These are phyloP conservation scores for Ferrisia virgata DNA, from an alignment of 2,888 invertebrate species.

Conservation along the genomic window DNA sequence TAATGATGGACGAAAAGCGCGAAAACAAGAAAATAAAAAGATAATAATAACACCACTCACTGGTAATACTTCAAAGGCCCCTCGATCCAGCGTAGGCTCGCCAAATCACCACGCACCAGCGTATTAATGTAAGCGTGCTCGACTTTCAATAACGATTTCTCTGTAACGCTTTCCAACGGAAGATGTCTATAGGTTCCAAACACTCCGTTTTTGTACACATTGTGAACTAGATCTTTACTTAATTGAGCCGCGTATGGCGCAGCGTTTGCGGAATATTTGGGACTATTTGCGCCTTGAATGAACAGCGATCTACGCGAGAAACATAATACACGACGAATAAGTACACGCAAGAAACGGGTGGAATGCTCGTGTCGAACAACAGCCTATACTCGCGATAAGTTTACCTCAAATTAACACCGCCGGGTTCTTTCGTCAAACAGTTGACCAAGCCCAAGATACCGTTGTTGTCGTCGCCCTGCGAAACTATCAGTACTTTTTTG, in stretches of 20 bases:
- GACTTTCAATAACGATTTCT: conserved; percentile 58
- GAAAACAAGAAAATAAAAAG: no score
- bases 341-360: not conserved
- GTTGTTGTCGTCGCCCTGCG: conserved; percentile 64
- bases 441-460: conserved; percentile 87
- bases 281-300: conserved; percentile 58
- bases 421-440: conserved; percentile 84
- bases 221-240: conserved; percentile 75
- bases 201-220: conserved; percentile 69
- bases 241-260: conserved; percentile 64
- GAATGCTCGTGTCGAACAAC: no score
- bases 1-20: no score
- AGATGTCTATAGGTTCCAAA: conserved; percentile 90
- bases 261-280: conserved; percentile 61
- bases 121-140: conserved; percentile 96
- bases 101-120: conserved; percentile 85
- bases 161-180: conserved; percentile 58
- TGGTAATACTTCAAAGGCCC: conserved; percentile 69
- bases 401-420: conserved; percentile 62
- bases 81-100: conserved; percentile 90
- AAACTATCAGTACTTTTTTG: conserved; percentile 64
- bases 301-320: conserved; percentile 57
- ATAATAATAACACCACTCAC: conserved; percentile 54
- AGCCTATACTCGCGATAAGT: no score
- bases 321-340: not conserved